These are phyloP conservation scores for Glaucomys volans DNA, from an alignment of 2,113 vertebrate genomes.

Conservation along the genomic window DNA sequence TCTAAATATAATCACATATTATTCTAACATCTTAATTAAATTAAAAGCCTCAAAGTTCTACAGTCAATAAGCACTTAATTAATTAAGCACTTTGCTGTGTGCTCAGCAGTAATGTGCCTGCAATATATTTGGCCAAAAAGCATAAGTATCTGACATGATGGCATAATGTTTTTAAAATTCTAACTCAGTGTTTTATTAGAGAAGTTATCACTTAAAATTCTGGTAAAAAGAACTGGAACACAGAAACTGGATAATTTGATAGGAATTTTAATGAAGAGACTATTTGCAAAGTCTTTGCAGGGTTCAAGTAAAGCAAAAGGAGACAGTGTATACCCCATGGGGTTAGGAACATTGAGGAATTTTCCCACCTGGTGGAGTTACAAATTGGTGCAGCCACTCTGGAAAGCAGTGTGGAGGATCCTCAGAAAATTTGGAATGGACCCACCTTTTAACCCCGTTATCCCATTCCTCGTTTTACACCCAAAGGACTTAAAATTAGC, in stretches of 20 bases:
- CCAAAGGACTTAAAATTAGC: too few relatives aligned
- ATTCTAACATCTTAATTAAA: slow-evolving; percentile 66
- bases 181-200: slow-evolving; percentile 11
- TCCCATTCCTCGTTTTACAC: too few relatives aligned
- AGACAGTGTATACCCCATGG: rapidly evolving
- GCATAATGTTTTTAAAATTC: slow-evolving; percentile 27
- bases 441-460: too few relatives aligned
- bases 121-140: neutral
- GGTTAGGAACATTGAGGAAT: neutral
- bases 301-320: neutral
- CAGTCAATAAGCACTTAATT: slow-evolving; percentile 43
- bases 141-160: neutral
- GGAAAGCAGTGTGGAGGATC: too few relatives aligned
- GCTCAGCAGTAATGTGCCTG: neutral
- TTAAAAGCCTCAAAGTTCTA: slow-evolving; percentile 27
- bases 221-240: neutral
- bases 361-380: neutral
- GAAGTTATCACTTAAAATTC: neutral
- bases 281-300: neutral
- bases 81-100: slow-evolving; percentile 6
- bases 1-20: slow-evolving; percentile 20
- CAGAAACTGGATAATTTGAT: neutral
- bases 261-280: neutral
- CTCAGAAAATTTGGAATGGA: too few relatives aligned
- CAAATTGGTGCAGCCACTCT: too few relatives aligned